Evolutionary conservation across 2,888 invertebrate species (phyloP).

Genomic region (Dendrolimus houi): DNA sequence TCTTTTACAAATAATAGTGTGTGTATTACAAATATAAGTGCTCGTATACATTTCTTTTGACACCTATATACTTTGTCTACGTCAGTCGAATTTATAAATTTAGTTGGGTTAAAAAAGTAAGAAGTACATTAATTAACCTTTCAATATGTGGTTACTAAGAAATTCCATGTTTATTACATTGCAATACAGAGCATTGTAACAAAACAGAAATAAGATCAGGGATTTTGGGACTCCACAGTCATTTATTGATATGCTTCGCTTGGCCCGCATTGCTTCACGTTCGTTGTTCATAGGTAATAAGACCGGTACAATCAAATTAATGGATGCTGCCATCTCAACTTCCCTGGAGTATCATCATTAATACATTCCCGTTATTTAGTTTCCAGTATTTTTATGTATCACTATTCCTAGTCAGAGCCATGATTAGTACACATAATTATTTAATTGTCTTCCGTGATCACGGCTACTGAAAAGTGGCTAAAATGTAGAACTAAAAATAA

Average conservation of each 20-base stretch:
- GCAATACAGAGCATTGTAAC: neutral
- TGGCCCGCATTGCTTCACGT: neutral
- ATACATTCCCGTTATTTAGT: too few relatives aligned
- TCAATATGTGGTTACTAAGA: neutral
- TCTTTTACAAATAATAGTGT: too few relatives aligned
- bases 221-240: neutral
- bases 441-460: too few relatives aligned
- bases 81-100: too few relatives aligned
- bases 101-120: too few relatives aligned
- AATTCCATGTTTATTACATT: neutral
- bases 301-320: constrained; percentile 5
- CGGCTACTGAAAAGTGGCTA: too few relatives aligned
- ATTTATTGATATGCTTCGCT: neutral
- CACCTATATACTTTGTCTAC: too few relatives aligned
- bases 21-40: too few relatives aligned
- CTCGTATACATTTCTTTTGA: too few relatives aligned
- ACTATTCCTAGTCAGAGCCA: neutral
- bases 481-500: too few relatives aligned
- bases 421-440: too few relatives aligned
- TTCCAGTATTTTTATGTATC: neutral
- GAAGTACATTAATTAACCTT: too few relatives aligned
- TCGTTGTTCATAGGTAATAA: neutral
- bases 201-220: neutral
- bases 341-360: constrained; percentile 5
- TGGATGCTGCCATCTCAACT: constrained; percentile 5